Conservation (phyloP, 1,140 invertebrate species). For the Drosophila sucinea region DNA sequence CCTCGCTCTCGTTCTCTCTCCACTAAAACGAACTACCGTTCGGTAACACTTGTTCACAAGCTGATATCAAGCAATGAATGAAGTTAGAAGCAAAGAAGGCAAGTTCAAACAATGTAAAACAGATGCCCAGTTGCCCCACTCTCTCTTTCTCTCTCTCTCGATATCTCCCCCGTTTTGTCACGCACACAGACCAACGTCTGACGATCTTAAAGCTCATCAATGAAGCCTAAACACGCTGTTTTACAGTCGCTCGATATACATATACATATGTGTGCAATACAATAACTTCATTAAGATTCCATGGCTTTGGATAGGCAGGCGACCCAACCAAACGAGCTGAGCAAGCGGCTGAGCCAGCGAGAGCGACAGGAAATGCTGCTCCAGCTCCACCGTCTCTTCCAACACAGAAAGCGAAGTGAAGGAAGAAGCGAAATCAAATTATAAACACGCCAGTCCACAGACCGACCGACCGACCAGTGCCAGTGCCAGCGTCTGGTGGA, state of each 20-base stretch:
- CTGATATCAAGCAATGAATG: slow-evolving; percentile 45
- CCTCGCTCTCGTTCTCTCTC: slow-evolving; percentile 15
- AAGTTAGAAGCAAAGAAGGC: slow-evolving; percentile 16
- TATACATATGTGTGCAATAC: slow-evolving; percentile 36
- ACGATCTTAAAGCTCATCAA: slow-evolving; percentile 47
- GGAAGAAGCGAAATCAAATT: slow-evolving; percentile 79
- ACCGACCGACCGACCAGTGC: slow-evolving; percentile 1
- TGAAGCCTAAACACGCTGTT: slow-evolving; percentile 22
- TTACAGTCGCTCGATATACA: too few species aligned
- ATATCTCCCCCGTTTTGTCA: background rate
- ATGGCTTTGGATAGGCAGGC: slow-evolving; percentile 55
- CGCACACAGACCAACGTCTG: slow-evolving; percentile 10
- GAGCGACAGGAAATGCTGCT: slow-evolving; percentile 72
- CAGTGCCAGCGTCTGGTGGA: slow-evolving; percentile 55
- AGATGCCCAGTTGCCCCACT: background rate
- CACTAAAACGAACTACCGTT: slow-evolving; percentile 27
- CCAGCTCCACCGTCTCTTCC: slow-evolving; percentile 29
- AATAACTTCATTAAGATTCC: slow-evolving; percentile 81
- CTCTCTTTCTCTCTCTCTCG: background rate
- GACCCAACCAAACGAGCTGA: slow-evolving; percentile 53
- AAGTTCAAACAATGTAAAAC: slow-evolving; percentile 29
- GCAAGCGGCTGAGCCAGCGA: slow-evolving; percentile 23
- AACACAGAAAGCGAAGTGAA: slow-evolving; percentile 43
- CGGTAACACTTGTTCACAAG: slow-evolving; percentile 35
- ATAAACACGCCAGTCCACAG: slow-evolving; percentile 75